A percentile compares a stretch with the other conserved stretches of the same genome.
phyloP scores from a whole-genome alignment of 2,113 vertebrate genomes.

The Pygoscelis antarcticus region DNA sequence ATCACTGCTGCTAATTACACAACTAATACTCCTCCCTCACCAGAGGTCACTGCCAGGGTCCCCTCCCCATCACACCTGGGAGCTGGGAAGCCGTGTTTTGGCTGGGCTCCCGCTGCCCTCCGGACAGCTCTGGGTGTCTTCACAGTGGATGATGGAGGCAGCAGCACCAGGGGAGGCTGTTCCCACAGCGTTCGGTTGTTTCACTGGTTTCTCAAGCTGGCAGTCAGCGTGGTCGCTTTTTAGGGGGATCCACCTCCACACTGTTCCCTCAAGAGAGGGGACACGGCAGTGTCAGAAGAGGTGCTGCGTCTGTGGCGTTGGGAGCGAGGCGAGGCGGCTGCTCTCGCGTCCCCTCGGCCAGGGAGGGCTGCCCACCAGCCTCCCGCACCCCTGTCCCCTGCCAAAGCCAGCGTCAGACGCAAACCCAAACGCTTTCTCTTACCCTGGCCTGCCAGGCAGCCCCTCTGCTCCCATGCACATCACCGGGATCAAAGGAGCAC shows the following conservation, averaged over 20 bases:
- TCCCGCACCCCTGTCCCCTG: background rate
- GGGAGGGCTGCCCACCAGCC: background rate
- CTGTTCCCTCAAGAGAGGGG: background rate
- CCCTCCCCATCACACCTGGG: background rate
- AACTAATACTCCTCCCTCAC: background rate
- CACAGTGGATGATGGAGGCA: fast-evolving
- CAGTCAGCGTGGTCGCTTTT: background rate
- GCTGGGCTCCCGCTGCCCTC: background rate
- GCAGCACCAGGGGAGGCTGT: background rate
- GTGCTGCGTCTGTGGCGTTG: fast-evolving
- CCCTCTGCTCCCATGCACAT: background rate
- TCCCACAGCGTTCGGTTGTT: background rate
- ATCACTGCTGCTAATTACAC: background rate
- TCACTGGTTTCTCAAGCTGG: background rate
- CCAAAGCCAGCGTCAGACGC: background rate
- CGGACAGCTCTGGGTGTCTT: background rate
- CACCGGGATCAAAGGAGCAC: background rate
- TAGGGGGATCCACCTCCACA: background rate
- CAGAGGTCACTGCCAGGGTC: background rate
- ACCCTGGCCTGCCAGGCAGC: background rate
- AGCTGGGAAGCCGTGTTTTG: background rate
- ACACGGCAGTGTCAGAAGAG: background rate
- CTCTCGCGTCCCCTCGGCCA: background rate
- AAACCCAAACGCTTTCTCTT: background rate
- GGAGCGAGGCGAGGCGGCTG: background rate